Conservation (phyloP, 2,888 invertebrate genomes). For the Drosophila paramelanica region DNA sequence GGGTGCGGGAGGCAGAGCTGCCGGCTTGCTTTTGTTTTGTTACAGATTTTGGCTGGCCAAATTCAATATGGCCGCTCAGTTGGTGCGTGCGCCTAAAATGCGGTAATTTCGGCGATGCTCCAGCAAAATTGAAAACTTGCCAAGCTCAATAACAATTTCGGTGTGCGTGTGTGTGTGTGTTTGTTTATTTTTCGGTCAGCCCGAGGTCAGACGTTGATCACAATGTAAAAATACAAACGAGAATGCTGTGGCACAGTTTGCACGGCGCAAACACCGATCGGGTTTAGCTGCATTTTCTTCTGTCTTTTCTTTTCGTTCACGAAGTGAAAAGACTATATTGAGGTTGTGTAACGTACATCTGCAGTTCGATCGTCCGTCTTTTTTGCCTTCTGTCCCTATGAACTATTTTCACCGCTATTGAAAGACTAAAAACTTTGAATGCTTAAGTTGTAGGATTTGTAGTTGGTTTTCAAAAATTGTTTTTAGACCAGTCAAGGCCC, state of each 20-base stretch:
- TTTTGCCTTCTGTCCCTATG: too few relatives aligned
- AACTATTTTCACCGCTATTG: too few relatives aligned
- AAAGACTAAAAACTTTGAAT: too few relatives aligned
- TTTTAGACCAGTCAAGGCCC: not conserved
- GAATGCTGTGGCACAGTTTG: not conserved
- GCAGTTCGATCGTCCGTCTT: too few relatives aligned
- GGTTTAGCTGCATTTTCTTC: too few relatives aligned
- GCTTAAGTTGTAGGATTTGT: too few relatives aligned
- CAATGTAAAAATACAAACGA: not conserved
- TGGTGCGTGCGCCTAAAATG: slow-evolving; percentile 48
- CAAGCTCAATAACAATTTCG: slow-evolving; percentile 35
- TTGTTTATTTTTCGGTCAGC: slow-evolving; percentile 10
- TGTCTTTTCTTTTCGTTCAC: too few relatives aligned
- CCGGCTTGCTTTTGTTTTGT: slow-evolving; percentile 17
- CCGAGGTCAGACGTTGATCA: slow-evolving; percentile 5
- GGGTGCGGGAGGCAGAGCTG: not conserved
- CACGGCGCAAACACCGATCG: not conserved
- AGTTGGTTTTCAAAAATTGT: too few relatives aligned
- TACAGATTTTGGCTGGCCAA: slow-evolving; percentile 31
- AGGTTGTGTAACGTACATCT: too few relatives aligned
- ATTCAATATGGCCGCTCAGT: slow-evolving; percentile 53
- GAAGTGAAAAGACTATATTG: too few relatives aligned
- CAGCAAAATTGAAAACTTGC: slow-evolving; percentile 70
- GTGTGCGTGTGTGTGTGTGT: slow-evolving; percentile 6
- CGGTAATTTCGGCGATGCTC: slow-evolving; percentile 29